These are phyloP conservation scores for Prinia subflava DNA, from an alignment of 2,113 vertebrate genomes.

Conservation along the genomic window DNA sequence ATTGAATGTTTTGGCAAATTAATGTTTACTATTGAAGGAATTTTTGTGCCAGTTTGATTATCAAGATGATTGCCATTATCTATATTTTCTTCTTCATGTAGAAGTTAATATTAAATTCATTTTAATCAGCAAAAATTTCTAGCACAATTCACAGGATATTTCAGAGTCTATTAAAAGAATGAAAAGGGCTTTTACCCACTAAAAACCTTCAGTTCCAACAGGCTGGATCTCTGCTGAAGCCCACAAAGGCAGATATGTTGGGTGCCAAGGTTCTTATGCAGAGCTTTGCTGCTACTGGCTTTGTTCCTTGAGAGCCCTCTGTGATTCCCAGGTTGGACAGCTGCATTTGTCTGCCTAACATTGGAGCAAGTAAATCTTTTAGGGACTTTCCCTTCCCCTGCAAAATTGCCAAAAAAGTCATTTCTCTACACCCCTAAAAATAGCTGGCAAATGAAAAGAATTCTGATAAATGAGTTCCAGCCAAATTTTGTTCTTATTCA, in stretches of 20 bases:
- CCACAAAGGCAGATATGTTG: fast-evolving
- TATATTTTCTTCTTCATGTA: background rate
- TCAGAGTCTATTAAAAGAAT: background rate
- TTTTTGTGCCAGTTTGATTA: background rate
- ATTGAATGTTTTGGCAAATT: background rate
- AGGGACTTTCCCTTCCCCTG: background rate
- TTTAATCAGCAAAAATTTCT: background rate
- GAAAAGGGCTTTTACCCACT: background rate
- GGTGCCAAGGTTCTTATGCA: background rate
- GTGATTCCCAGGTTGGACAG: background rate
- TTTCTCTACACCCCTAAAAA: background rate
- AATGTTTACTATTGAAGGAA: background rate
- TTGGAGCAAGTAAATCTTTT: background rate
- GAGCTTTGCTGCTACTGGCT: background rate
- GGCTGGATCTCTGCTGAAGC: background rate
- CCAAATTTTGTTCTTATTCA: background rate
- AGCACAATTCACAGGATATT: background rate
- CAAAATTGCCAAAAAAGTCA: background rate
- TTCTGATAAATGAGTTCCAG: background rate
- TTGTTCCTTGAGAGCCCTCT: background rate
- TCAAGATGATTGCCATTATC: background rate
- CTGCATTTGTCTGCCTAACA: background rate
- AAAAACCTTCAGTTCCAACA: background rate
- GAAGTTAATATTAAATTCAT: background rate
- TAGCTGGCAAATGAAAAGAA: background rate